Conservation (phyloP, 1,140 invertebrate genomes). For the Halesus radiatus region DNA sequence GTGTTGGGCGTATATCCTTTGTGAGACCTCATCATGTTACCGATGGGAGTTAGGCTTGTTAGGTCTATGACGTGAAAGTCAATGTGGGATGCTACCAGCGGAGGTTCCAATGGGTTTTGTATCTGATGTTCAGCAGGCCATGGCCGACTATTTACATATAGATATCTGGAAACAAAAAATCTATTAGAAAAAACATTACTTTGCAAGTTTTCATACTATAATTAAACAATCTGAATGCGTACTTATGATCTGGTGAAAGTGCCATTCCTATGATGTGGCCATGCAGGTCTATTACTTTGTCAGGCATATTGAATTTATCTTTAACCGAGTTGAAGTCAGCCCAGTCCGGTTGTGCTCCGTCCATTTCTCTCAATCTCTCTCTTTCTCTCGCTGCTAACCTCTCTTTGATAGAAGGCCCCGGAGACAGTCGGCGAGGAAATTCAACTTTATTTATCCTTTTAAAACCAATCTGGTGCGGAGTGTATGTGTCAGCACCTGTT, state of each 20-base stretch:
- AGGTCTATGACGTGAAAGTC: constrained; percentile 93
- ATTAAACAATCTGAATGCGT: constrained; percentile 20
- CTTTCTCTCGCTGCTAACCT: constrained; percentile 74
- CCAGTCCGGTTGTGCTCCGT: constrained; percentile 72
- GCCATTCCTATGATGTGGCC: constrained; percentile 93
- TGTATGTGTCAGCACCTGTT: constrained; percentile 87
- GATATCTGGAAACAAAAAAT: constrained; percentile 71
- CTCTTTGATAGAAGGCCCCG: constrained; percentile 78
- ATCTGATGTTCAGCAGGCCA: constrained; percentile 88
- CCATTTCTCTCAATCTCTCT: constrained; percentile 68
- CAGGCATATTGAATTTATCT: constrained; percentile 83
- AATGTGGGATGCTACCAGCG: constrained; percentile 92
- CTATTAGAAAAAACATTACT: neutral
- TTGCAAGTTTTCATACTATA: neutral
- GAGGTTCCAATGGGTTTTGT: constrained; percentile 84
- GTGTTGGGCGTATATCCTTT: constrained; percentile 90
- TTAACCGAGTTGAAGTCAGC: constrained; percentile 78
- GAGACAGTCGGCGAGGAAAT: constrained; percentile 79
- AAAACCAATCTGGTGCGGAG: constrained; percentile 90
- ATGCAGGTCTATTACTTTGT: constrained; percentile 88
- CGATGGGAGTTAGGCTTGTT: constrained; percentile 82
- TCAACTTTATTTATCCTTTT: constrained; percentile 83
- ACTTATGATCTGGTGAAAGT: constrained; percentile 89
- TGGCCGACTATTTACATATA: constrained; percentile 89
- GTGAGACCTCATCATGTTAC: constrained; percentile 86